Base-by-base conservation (phyloP, 2,113 vertebrate species). In the Lophura nycthemera region DNA sequence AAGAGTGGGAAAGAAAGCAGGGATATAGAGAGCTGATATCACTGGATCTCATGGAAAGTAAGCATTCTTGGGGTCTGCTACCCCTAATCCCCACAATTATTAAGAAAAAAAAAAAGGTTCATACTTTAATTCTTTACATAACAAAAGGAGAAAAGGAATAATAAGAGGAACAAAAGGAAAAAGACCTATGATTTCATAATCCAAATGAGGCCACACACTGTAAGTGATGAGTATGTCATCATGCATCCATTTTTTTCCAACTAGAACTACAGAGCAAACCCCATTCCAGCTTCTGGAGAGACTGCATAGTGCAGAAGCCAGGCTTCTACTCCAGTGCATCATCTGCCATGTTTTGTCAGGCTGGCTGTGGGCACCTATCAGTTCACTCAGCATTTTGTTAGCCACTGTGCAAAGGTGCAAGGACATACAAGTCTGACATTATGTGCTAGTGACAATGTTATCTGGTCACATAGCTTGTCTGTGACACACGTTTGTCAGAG, bases 241-340 rank as follows among this genome's bases (percentile, higher is more conserved):
- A n/a, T n/a, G n/a, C n/a, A n/a, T n/a, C n/a, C n/a, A n/a, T n/a
- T n/a, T n/a, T n/a, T n/a, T n/a, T n/a, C n/a, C n/a, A n/a, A n/a
- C n/a, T n/a, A n/a, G n/a, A n/a, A n/a, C n/a, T n/a, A n/a, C n/a
- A n/a, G n/a, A 80, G 45, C 36, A 88, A 94, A 76, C 61, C 40
- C 65, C 48, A 50, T 6, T 19, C 13, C 43, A 81, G 17, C 3
- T 67, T 10, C 5, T 40, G 4, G 24, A 57, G 20, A 45, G 25
- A 43, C 3, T 0, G 0, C 1, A 63, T 40, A 45, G 21, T 45
- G 24, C 52, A 72, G 59, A 75, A 72, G 34, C 22, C 5, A 3
- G 6, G 25, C 50, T 65, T 52, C 48, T 61, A 71, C 42, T 77
- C 11, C 38, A 27, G 14, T 0, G 1, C 7, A 40, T 20, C 24